Evolutionary conservation across 2,113 vertebrate species (phyloP).

Genomic region (Desmodus rotundus): DNA sequence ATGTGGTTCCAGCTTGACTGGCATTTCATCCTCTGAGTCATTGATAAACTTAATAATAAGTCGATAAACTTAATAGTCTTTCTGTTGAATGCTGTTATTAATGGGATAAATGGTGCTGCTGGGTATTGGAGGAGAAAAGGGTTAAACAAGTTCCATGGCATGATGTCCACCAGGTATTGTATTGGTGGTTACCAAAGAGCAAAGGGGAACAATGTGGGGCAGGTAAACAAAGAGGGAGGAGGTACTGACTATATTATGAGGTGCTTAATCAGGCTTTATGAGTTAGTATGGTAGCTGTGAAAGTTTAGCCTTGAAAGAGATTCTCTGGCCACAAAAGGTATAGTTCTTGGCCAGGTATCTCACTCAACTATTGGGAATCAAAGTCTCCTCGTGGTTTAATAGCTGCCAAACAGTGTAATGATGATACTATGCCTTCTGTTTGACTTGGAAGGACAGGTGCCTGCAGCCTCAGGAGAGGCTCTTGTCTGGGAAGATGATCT

Average conservation of each 20-base stretch:
- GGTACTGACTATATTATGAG: neutral
- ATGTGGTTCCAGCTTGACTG: constrained; percentile 9
- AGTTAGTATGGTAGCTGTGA: constrained; percentile 14
- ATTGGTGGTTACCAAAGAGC: constrained; percentile 10
- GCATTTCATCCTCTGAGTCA: constrained; percentile 8
- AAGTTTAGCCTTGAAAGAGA: constrained; percentile 34
- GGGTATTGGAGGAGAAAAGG: constrained; percentile 6
- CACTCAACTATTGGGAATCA: constrained; percentile 23
- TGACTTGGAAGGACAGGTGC: constrained; percentile 35
- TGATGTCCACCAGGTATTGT: neutral
- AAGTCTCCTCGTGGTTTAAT: constrained; percentile 32
- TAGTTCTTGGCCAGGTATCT: constrained; percentile 41
- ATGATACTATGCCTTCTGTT: constrained; percentile 47
- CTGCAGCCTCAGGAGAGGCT: neutral
- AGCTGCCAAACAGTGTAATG: constrained; percentile 45
- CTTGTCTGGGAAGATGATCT: neutral
- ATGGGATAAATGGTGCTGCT: constrained; percentile 31
- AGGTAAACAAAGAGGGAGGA: neutral
- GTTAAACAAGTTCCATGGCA: neutral
- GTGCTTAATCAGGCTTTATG: neutral
- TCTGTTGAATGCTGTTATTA: neutral
- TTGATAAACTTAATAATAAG: neutral
- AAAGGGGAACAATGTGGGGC: neutral
- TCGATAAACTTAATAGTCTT: neutral
- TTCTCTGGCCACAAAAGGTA: constrained; percentile 29